Base-by-base conservation (phyloP, 1,140 invertebrate genomes). In the Drosophila ercepeae region DNA sequence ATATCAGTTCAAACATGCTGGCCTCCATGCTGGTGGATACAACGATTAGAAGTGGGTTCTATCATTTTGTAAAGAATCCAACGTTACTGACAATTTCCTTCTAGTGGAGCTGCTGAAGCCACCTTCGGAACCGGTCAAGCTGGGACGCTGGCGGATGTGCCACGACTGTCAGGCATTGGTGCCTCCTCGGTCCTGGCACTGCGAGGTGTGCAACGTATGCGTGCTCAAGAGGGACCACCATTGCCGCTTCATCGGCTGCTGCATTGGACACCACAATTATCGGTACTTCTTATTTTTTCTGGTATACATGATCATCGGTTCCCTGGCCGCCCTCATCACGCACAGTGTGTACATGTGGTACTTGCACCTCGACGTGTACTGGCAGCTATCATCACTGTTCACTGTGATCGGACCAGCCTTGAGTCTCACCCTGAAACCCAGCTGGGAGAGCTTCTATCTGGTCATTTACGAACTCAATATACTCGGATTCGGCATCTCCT, bases 191-290 rank as follows among this genome's bases (percentile, higher is more conserved):
- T 95, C 97, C 3, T 97, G 97, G 94, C 98, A 99, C 91, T 99
- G 98, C 84, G 92, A 93, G 44, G 93, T 92, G 32, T 99, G 98
- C 82, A 90, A 94, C 59, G 91, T 92, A 16, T 99, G 98, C 84
- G 95, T 99, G 39, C 89, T 98, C 4, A 98, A 98, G 90, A 93
- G 97, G 74, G 98, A 99, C 91, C 98, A 99, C 91, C 98, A 99
- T 89, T 99, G 98, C 89, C 95, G 95, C 29, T 99, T 99, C 91
- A 95, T 96, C 13, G 95, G 95, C 9, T 96, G 95, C 86, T 99
- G 98, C 92, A 93, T 99, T 16, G 98, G 98, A 0, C 96, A 98
- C 89, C 93, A 94, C 55, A 99, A 99, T 92, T 95, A 97, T 77
- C 93, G 97, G 79, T 98, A 96, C 90, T 99, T 98, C 88, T 92